Evolutionary conservation across 2,113 vertebrate species (phyloP).

Genomic region (cat (Felis catus)): F.catus_Fca126_mat1.0 CM031418.1:125021501-125022000

Average conservation of each 20-base stretch:
- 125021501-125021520: background rate
- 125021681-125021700: background rate
- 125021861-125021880: too few species aligned
- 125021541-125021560: background rate
- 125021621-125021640: background rate
- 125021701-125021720: background rate
- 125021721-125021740: background rate
- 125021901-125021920: too few species aligned
- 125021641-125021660: background rate
- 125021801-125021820: background rate
- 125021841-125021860: too few species aligned
- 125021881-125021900: too few species aligned
- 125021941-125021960: too few species aligned
- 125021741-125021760: background rate
- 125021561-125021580: background rate
- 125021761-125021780: background rate
- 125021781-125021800: background rate
- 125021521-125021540: background rate
- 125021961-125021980: too few species aligned
- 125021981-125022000: too few species aligned
- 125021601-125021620: background rate
- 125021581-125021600: background rate
- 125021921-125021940: too few species aligned
- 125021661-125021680: background rate
- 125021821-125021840: too few species aligned